Conservation (phyloP, 2,113 vertebrate genomes). For the Alethe castanea region DNA sequence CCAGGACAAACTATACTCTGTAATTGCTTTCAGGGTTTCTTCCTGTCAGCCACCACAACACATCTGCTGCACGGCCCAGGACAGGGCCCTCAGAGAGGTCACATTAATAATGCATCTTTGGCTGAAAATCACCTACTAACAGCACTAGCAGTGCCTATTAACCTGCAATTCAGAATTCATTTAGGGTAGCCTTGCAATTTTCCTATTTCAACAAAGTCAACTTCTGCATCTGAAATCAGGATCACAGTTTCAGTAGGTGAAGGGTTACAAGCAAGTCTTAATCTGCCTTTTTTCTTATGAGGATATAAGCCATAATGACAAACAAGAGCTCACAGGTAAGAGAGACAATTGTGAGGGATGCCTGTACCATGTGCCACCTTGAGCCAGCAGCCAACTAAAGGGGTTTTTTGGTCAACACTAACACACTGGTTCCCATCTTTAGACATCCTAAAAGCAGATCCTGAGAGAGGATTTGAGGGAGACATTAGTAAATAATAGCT, state of each 20-base stretch:
- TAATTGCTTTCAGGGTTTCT: background rate
- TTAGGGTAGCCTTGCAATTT: background rate
- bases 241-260: background rate
- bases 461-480: background rate
- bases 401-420: background rate
- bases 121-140: background rate
- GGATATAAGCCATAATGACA: background rate
- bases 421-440: background rate
- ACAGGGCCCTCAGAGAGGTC: background rate
- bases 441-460: background rate
- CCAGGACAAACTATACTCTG: background rate
- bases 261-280: background rate
- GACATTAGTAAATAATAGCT: background rate
- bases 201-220: background rate
- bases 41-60: background rate
- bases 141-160: background rate
- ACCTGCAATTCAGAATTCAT: background rate
- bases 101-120: background rate
- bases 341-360: background rate
- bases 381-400: background rate
- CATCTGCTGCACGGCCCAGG: background rate
- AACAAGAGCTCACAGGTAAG: background rate
- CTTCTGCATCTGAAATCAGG: background rate
- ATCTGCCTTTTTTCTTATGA: background rate
- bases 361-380: background rate